Conservation (phyloP, 2,797 vertebrate genomes). For the Aratinga solstitialis region DNA sequence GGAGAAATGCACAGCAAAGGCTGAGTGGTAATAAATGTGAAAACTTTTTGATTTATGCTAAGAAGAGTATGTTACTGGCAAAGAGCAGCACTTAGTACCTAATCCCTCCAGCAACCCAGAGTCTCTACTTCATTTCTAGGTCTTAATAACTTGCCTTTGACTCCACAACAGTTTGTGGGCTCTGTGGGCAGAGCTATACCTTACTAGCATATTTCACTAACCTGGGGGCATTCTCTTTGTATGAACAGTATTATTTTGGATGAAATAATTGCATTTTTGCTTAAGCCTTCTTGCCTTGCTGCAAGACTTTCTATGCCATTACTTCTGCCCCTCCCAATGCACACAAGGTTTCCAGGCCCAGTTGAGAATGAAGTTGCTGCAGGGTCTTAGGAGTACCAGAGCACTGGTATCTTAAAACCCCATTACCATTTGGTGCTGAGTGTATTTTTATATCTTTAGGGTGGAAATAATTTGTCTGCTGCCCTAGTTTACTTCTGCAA, state of each 20-base stretch:
- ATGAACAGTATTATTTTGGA: not conserved
- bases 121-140: not conserved
- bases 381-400: not conserved
- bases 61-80: not conserved
- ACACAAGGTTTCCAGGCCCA: not conserved
- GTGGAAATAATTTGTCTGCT: not conserved
- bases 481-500: not conserved
- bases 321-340: not conserved
- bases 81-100: not conserved
- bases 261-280: not conserved
- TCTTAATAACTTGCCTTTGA: not conserved
- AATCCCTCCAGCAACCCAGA: not conserved
- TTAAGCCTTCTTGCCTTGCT: not conserved
- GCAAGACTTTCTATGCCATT: not conserved
- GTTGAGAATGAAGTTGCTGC: not conserved
- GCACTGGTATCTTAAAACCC: not conserved
- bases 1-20: not conserved
- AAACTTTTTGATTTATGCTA: not conserved
- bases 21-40: not conserved
- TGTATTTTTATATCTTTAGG: not conserved
- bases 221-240: not conserved
- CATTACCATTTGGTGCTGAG: not conserved
- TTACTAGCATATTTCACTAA: not conserved
- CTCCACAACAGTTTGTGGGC: not conserved
- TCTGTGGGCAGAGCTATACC: not conserved